phyloP scores from a whole-genome alignment of 2,888 invertebrate species.

The Eilema depressum region DNA sequence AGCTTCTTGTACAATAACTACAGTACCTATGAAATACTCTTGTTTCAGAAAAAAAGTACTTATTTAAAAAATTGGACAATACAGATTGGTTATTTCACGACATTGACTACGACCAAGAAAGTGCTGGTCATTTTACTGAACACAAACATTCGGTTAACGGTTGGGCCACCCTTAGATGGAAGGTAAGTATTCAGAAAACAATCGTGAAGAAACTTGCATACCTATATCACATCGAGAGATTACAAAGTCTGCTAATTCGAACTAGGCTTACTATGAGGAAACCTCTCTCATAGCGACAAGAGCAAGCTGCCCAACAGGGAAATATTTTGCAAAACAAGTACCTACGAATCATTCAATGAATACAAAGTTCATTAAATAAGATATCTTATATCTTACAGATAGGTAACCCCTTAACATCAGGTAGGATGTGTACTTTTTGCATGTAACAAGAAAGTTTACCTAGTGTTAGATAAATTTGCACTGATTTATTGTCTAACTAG shows the following conservation, averaged over 20 bases:
- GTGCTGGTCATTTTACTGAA: constrained; percentile 62
- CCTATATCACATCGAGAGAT: not conserved
- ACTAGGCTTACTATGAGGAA: not conserved
- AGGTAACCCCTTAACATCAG: no score
- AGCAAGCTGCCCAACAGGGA: not conserved
- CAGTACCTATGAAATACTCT: not conserved
- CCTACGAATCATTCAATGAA: no score
- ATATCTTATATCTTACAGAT: no score
- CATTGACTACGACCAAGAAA: constrained; percentile 56
- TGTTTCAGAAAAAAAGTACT: constrained; percentile 55
- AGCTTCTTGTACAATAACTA: not conserved
- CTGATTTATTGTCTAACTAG: no score
- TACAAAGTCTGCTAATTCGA: not conserved
- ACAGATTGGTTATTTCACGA: constrained; percentile 24
- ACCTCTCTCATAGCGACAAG: not conserved
- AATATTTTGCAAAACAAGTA: not conserved
- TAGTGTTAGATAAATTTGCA: no score
- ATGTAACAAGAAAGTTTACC: no score
- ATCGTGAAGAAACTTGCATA: no score
- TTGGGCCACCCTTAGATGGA: constrained; percentile 52
- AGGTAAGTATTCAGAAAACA: constrained; percentile 10
- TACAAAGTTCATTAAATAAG: no score
- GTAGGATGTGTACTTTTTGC: no score
- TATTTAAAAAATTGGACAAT: constrained; percentile 51
- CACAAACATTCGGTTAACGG: constrained; percentile 61